Percentiles rank a stretch among this genome's conserved stretches.
These are phyloP conservation scores for Todus mexicanus DNA, from an alignment of 2,797 vertebrate species.

Conservation along the genomic window DNA sequence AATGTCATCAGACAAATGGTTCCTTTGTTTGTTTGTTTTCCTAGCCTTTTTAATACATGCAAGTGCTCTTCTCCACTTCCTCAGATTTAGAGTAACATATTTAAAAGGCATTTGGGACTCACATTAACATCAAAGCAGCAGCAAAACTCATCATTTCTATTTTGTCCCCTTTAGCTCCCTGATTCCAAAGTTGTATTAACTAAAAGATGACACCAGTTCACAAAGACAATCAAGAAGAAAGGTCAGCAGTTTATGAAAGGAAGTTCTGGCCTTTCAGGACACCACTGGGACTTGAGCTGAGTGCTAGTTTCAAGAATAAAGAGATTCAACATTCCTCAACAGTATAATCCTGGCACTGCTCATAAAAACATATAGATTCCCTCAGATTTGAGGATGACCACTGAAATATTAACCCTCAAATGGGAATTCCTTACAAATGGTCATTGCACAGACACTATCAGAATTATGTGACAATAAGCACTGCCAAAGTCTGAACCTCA, in stretches of 20 bases:
- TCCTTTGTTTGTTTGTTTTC: neutral
- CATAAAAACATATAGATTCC: neutral
- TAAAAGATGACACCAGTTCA: conserved; percentile 39
- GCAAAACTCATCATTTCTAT: conserved; percentile 12
- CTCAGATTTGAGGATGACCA: neutral
- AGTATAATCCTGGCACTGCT: neutral
- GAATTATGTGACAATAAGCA: neutral
- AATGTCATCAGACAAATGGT: neutral
- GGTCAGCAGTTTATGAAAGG: conserved; percentile 45
- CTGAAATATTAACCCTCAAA: neutral
- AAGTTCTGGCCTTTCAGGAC: conserved; percentile 26
- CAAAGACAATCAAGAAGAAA: conserved; percentile 60
- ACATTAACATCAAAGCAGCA: neutral
- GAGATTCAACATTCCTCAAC: neutral
- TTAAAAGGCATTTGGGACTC: conserved; percentile 5
- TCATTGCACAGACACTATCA: neutral
- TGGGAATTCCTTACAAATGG: neutral
- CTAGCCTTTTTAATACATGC: conserved; percentile 5
- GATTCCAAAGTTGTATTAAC: conserved; percentile 60
- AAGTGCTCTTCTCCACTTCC: neutral
- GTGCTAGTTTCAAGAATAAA: neutral
- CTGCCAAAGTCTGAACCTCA: neutral
- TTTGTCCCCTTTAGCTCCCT: neutral
- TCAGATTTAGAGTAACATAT: neutral
- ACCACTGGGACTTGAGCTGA: conserved; percentile 14